A percentile compares a stretch with the other conserved stretches of the same genome.
These are phyloP conservation scores for Chondrosia reniformis DNA, from an alignment of 37 sponge, comb jelly and placozoan species.

Conservation along the genomic window DNA sequence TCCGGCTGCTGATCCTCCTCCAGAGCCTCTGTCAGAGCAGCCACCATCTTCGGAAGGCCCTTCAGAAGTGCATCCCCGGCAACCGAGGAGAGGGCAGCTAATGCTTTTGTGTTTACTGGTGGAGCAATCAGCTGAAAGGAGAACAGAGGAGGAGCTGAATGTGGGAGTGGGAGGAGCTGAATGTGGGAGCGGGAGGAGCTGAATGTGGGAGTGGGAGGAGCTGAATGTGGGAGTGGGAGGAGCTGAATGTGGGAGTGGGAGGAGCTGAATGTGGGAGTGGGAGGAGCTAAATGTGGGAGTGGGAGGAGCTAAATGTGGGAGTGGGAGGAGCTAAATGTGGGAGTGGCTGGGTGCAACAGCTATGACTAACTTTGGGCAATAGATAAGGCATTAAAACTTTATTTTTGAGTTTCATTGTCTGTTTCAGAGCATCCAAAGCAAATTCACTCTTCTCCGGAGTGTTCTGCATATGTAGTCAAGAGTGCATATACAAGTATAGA, in stretches of 20 bases:
- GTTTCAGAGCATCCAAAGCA: slow-evolving; percentile 86
- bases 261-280: background rate
- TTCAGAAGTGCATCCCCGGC: slow-evolving; percentile 81
- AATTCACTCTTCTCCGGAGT: slow-evolving; percentile 57
- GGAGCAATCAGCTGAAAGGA: slow-evolving; percentile 71
- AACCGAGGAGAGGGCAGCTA: slow-evolving; percentile 88
- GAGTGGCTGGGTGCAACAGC: background rate
- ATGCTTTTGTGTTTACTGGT: slow-evolving; percentile 83
- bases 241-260: background rate
- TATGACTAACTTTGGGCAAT: slow-evolving; percentile 57
- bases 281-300: background rate
- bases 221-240: no score
- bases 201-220: no score
- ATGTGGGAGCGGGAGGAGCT: background rate
- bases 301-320: background rate
- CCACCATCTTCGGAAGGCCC: slow-evolving; percentile 69
- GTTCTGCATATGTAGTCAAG: slow-evolving; percentile 11
- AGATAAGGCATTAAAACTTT: slow-evolving; percentile 87
- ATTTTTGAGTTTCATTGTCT: slow-evolving; percentile 90
- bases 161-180: background rate
- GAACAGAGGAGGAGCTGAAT: background rate
- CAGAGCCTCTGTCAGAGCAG: slow-evolving; percentile 54
- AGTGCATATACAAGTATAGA: no score
- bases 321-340: background rate
- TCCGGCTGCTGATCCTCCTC: background rate